A percentile compares a stretch with the other conserved stretches of the same genome.
phyloP scores from a whole-genome alignment of 2,797 vertebrate genomes.

The Semotilus atromaculatus region DNA sequence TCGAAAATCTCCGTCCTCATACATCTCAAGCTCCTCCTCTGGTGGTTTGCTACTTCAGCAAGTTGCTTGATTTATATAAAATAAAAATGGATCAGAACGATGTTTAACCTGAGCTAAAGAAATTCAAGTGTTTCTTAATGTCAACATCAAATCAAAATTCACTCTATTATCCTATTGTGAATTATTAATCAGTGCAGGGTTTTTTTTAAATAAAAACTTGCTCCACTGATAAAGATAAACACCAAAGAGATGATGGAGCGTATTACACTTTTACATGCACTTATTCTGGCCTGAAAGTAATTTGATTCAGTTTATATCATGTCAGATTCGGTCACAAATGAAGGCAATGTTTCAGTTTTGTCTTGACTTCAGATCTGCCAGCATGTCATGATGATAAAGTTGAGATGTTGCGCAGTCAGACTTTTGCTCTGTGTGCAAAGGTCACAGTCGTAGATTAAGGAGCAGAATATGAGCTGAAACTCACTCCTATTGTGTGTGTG shows the following conservation, averaged over 20 bases:
- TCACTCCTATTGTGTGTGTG: not conserved
- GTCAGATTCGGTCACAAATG: not conserved
- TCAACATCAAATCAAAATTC: too few species aligned
- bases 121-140: too few species aligned
- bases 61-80: not conserved
- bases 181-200: not conserved
- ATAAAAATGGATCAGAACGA: not conserved
- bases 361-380: not conserved
- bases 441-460: not conserved
- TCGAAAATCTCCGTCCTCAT: not conserved
- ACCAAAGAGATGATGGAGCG: not conserved
- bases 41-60: not conserved
- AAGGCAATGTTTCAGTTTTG: not conserved
- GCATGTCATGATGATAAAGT: conserved; percentile 5
- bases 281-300: not conserved
- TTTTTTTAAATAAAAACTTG: not conserved
- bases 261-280: not conserved
- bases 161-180: not conserved
- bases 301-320: not conserved
- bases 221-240: not conserved
- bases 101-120: not conserved
- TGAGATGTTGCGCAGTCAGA: not conserved
- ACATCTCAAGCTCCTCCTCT: not conserved
- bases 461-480: not conserved
- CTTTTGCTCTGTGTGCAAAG: conserved; percentile 32